Conservation (phyloP, 2,797 vertebrate genomes). For the Lithobates sylvaticus region DNA sequence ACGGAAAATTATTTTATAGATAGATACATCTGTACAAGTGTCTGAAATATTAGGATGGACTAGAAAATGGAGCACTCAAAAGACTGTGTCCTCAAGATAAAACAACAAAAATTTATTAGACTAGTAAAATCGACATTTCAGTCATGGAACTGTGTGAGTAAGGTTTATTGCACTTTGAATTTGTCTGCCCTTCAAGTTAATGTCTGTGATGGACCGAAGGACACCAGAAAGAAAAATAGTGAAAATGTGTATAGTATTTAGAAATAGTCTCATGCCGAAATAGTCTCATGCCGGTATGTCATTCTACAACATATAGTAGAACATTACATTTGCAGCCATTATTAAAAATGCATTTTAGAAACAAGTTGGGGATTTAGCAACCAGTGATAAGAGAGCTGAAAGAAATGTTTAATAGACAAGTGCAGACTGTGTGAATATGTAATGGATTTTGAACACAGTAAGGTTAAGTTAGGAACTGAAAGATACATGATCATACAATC, state of each 20-base stretch:
- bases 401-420: too few species aligned
- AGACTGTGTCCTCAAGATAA: not conserved
- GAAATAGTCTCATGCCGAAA: not conserved
- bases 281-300: not conserved
- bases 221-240: constrained; percentile 11
- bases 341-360: not conserved
- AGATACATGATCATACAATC: too few species aligned
- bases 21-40: not conserved
- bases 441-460: too few species aligned
- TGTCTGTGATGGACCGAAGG: not conserved
- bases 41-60: not conserved
- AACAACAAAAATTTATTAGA: constrained; percentile 12
- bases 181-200: constrained; percentile 23
- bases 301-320: not conserved
- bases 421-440: too few species aligned
- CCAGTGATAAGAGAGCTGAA: not conserved
- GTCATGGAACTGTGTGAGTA: constrained; percentile 17
- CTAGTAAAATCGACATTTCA: constrained; percentile 9
- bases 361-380: not conserved
- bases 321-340: not conserved
- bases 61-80: not conserved
- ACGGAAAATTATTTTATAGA: not conserved
- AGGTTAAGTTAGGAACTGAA: too few species aligned
- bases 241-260: not conserved
- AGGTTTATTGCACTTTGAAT: constrained; percentile 38